Conservation (phyloP, 2,888 invertebrate species). For the Chymomyza caudatula region DNA sequence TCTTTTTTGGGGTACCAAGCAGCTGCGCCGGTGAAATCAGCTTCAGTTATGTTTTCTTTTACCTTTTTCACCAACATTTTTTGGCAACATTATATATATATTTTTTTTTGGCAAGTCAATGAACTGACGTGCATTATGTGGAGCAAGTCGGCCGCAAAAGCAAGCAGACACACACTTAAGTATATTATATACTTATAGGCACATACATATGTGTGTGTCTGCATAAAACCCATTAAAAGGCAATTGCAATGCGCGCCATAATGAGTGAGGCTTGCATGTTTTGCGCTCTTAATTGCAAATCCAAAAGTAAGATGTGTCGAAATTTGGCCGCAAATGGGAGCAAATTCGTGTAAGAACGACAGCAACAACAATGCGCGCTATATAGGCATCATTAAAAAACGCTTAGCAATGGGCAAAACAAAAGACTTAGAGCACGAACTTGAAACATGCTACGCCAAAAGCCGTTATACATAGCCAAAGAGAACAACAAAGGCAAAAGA, state of each 20-base stretch:
- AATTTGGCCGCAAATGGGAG: neutral
- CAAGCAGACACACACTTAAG: neutral
- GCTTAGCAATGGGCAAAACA: conserved; percentile 46
- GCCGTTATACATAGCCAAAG: conserved; percentile 41
- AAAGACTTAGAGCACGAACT: conserved; percentile 43
- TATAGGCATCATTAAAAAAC: conserved; percentile 55
- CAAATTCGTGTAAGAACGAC: conserved; percentile 44
- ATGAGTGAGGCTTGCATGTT: conserved; percentile 47
- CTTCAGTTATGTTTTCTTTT: neutral
- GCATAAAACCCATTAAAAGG: neutral
- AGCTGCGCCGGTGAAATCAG: neutral
- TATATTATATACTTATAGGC: neutral
- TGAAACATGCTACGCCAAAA: conserved; percentile 45
- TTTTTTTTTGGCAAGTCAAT: conserved; percentile 46
- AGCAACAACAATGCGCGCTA: neutral
- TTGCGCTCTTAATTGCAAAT: neutral
- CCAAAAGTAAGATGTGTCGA: neutral
- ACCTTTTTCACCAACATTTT: neutral
- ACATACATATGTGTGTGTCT: conserved; percentile 37
- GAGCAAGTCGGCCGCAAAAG: conserved; percentile 36
- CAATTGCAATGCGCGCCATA: conserved; percentile 16
- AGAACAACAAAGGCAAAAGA: conserved; percentile 23
- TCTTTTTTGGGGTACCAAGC: conserved; percentile 20
- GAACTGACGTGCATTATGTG: conserved; percentile 44
- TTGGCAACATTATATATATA: neutral